phyloP scores from a whole-genome alignment of 2,888 invertebrate species.

The Ophion costatus region DNA sequence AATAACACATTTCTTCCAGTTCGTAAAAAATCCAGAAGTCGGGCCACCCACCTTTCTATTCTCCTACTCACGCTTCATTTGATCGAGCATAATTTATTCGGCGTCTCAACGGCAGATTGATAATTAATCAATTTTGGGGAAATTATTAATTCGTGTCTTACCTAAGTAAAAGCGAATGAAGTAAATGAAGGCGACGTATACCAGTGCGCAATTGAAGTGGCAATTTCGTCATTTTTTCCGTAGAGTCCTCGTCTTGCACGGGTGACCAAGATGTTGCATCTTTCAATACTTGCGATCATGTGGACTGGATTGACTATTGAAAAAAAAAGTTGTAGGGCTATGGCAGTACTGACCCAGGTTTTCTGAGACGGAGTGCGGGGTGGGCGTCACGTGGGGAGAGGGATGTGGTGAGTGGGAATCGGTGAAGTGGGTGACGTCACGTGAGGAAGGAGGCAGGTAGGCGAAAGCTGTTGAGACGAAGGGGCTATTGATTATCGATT shows the following conservation, averaged over 20 bases:
- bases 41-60: slow-evolving; percentile 35
- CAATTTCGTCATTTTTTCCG: background rate
- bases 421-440: too few species aligned
- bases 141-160: background rate
- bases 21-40: slow-evolving; percentile 31
- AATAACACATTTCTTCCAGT: background rate
- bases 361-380: too few species aligned
- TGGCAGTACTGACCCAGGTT: too few species aligned
- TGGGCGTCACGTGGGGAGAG: too few species aligned
- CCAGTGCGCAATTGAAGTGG: background rate
- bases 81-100: background rate
- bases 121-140: background rate
- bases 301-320: background rate
- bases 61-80: background rate
- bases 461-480: too few species aligned
- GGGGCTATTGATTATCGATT: too few species aligned
- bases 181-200: background rate
- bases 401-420: too few species aligned
- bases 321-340: background rate
- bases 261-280: background rate
- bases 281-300: background rate
- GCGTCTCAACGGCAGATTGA: background rate
- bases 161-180: background rate
- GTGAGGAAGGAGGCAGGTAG: too few species aligned
- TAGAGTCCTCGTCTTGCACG: background rate